Evolutionary conservation across 2,797 vertebrate species (phyloP).

Genomic region (Centropyge bicolor): DNA sequence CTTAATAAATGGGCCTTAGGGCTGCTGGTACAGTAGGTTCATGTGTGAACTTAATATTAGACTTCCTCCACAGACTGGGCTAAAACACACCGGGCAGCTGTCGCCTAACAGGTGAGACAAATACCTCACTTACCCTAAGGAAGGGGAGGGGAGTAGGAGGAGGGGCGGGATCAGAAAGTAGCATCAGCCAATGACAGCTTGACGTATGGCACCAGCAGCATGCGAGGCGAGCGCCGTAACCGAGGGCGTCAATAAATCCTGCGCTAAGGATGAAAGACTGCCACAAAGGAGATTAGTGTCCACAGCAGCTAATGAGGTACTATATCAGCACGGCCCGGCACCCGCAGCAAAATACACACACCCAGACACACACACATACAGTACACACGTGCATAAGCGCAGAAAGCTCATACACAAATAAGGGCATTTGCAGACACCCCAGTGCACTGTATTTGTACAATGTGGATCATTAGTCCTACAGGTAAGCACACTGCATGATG

Average conservation of each 20-base stretch:
- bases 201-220: conserved; percentile 82
- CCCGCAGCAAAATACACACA: conserved; percentile 61
- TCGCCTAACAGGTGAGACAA: conserved; percentile 62
- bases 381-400: conserved; percentile 32
- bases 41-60: background rate
- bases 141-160: conserved; percentile 16
- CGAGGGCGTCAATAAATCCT: conserved; percentile 88
- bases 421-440: conserved; percentile 34
- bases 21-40: too few species aligned
- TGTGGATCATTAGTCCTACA: conserved; percentile 28
- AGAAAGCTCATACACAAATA: conserved; percentile 51
- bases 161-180: conserved; percentile 58
- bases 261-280: conserved; percentile 89
- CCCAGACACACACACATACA: conserved; percentile 60
- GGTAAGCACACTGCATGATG: conserved; percentile 19
- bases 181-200: conserved; percentile 74
- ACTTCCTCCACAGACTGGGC: conserved; percentile 9
- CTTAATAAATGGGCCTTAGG: too few species aligned
- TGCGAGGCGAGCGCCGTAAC: conserved; percentile 83
- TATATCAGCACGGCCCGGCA: conserved; percentile 72
- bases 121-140: conserved; percentile 42
- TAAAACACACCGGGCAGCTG: conserved; percentile 21
- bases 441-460: conserved; percentile 37
- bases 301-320: conserved; percentile 86
- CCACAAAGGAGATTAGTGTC: conserved; percentile 89